phyloP scores from a whole-genome alignment of 2,113 vertebrate genomes.

The Phylloscopus whistleri region DNA sequence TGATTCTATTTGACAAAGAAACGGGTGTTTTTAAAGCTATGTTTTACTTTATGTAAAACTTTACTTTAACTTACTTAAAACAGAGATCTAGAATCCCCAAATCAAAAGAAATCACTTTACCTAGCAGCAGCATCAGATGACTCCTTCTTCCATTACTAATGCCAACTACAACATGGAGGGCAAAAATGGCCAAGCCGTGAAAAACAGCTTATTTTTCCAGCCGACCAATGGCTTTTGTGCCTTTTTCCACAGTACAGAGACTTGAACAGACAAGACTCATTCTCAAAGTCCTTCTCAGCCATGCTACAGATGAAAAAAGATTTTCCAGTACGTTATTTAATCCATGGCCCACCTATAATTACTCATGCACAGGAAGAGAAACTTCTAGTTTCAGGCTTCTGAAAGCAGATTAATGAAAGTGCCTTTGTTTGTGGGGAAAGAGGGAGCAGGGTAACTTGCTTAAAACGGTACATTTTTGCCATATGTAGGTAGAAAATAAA shows the following conservation, averaged over 20 bases:
- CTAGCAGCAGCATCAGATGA: background rate
- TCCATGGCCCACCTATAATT: conserved; percentile 5
- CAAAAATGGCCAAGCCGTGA: background rate
- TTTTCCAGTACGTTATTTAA: conserved; percentile 34
- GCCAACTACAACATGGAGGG: background rate
- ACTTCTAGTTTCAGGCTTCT: conserved; percentile 28
- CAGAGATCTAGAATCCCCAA: background rate
- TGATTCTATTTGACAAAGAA: background rate
- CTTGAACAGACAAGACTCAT: background rate
- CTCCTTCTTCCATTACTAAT: background rate
- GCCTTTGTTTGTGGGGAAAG: conserved; percentile 29
- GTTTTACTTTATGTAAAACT: background rate
- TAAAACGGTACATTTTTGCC: conserved; percentile 23
- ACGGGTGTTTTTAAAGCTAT: background rate
- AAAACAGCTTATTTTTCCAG: background rate
- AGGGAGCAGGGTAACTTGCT: background rate
- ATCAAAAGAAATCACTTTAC: background rate
- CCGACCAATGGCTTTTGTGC: background rate
- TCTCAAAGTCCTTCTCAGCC: background rate
- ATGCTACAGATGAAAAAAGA: background rate
- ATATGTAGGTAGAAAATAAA: conserved; percentile 50
- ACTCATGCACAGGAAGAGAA: background rate
- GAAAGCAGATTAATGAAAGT: conserved; percentile 45
- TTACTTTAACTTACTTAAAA: background rate
- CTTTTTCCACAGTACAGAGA: background rate